Evolutionary conservation across 1,140 invertebrate species (phyloP), one percentile per base, ranked within the genome.

Genomic region (Paraescarpia echinospica): DNA sequence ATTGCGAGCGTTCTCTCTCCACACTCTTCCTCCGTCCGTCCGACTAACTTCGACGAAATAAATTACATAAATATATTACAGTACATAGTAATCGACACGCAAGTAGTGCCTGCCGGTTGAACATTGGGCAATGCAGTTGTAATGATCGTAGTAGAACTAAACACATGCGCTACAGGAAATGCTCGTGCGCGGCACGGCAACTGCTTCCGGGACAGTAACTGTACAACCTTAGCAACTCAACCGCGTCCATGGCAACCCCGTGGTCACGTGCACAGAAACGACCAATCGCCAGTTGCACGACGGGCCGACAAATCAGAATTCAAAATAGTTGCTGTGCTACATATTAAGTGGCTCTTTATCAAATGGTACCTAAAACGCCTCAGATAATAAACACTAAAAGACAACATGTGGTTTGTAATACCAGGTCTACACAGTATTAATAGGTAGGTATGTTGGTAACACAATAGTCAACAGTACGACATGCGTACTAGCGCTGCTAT

Each of bases 41-140:
- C 27, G 12, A 31, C 59, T 77, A 77, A 77, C 59, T 27, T 77
- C 59, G 59, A 77, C 59, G 59, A 77, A 77, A 77, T 77, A 77
- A 77, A 77, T 77, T 77, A 77, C 59, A 77, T 77, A 77, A 77
- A 77, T 77, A 77, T 77, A 77, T 77, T 77, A 77, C 59, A 77
- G 59, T 77, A 77, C 59, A 77, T 77, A 77, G 59, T 77, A 77
- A 77, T 77, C 59, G 22, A 77, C 22, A 77, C 59, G 22, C 22
- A 77, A 77, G 59, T 77, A 77, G 59, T 77, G 59, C 59, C 14
- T 31, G 59, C 59, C 59, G 8, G 27, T 18, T 77, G 59, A 77
- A 77, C 59, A 2, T 27, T 77, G 59, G 59, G 59, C 59, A 18
- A 18, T 77, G 59, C 27, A 77, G 59, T 77, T 14, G 22, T 77